Percentiles rank a stretch among this genome's conserved stretches.
These are phyloP conservation scores for Lepeophtheirus salmonis DNA, from an alignment of 1,140 invertebrate species.

Conservation along the genomic window DNA sequence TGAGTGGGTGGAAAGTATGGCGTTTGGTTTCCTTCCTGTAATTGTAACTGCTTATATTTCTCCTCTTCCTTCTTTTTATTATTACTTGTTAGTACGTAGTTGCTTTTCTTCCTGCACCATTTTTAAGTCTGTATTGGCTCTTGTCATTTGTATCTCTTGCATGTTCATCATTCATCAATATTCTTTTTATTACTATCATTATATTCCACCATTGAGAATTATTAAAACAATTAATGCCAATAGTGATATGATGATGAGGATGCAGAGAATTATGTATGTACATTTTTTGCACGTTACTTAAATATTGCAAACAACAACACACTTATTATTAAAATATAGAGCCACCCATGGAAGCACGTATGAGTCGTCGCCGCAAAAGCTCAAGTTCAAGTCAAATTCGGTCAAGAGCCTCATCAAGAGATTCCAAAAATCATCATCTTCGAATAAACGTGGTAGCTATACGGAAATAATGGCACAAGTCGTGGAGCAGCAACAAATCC, in stretches of 20 bases:
- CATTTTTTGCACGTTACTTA: neutral
- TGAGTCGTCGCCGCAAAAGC: neutral
- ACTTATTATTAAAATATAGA: conserved; percentile 1
- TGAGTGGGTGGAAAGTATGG: no score
- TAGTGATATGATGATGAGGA: neutral
- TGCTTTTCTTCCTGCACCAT: no score
- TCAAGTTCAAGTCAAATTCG: neutral
- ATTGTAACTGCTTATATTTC: no score
- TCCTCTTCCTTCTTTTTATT: no score
- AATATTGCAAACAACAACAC: neutral
- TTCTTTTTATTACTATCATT: neutral
- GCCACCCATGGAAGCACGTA: neutral
- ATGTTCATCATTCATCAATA: neutral
- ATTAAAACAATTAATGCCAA: no score
- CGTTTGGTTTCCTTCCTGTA: no score
- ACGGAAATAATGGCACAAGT: neutral
- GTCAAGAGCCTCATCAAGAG: conserved; percentile 1
- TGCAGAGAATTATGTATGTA: no score
- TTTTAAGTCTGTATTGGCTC: neutral
- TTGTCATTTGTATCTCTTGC: neutral
- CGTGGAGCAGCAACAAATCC: neutral
- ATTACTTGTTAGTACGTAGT: no score
- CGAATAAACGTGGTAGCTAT: neutral
- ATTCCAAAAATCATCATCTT: neutral
- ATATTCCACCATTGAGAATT: no score